These are phyloP conservation scores for Phataginus tricuspis DNA, from an alignment of 2,797 vertebrate species.

Conservation along the genomic window DNA sequence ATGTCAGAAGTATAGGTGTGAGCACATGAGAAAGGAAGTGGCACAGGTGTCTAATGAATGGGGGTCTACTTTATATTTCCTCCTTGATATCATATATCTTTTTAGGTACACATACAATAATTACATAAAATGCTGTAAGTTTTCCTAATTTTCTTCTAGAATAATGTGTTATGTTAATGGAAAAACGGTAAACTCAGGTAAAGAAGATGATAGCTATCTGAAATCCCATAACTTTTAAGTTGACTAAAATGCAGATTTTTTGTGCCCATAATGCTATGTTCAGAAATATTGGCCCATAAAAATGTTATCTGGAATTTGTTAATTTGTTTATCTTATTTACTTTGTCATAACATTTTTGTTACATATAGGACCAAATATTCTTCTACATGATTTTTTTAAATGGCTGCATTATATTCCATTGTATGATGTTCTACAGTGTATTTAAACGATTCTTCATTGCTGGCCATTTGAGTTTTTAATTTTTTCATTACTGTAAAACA, in stretches of 20 bases:
- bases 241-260: not conserved
- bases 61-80: not conserved
- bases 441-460: not conserved
- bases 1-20: not conserved
- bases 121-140: not conserved
- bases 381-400: not conserved
- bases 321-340: not conserved
- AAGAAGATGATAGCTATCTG: not conserved
- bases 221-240: not conserved
- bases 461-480: not conserved
- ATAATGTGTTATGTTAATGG: not conserved
- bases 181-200: not conserved
- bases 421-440: not conserved
- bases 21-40: not conserved
- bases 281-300: not conserved
- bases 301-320: not conserved
- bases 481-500: not conserved
- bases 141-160: not conserved
- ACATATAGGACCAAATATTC: not conserved
- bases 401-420: not conserved
- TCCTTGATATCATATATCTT: too few species aligned
- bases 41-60: not conserved
- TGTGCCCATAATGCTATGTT: not conserved
- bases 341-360: conserved; percentile 7
- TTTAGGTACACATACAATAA: not conserved